phyloP scores from a whole-genome alignment of 2,888 invertebrate species.

The Sinopyrophorus schimmeli region DNA sequence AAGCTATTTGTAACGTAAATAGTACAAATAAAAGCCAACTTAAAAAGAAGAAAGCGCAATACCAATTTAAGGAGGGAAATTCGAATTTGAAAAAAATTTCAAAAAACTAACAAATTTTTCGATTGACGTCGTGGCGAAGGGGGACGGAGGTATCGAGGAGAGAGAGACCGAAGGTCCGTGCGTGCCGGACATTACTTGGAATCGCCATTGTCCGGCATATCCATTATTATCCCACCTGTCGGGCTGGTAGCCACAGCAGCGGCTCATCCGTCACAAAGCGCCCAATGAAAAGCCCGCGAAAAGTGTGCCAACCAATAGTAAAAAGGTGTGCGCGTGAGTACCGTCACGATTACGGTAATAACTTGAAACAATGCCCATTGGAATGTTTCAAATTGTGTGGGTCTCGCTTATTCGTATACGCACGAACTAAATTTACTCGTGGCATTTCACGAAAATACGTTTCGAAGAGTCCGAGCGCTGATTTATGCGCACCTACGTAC shows the following conservation, averaged over 20 bases:
- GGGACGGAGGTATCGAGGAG: too few species aligned
- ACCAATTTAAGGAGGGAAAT: too few species aligned
- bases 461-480: constrained; percentile 1
- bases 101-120: too few species aligned
- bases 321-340: constrained; percentile 52
- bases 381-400: constrained; percentile 16
- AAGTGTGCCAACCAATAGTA: constrained; percentile 51
- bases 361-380: constrained; percentile 27
- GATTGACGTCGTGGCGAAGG: too few species aligned
- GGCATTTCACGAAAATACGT: background rate
- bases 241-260: constrained; percentile 48
- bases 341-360: constrained; percentile 37
- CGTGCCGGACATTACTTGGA: constrained; percentile 39
- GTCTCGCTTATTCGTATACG: background rate
- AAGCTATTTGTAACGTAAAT: too few species aligned
- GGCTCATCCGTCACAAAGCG: constrained; percentile 50
- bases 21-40: too few species aligned
- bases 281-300: constrained; percentile 47
- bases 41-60: too few species aligned
- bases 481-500: constrained; percentile 3
- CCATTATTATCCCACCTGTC: constrained; percentile 53
- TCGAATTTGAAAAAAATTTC: too few species aligned
- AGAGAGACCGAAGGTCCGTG: background rate
- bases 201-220: constrained; percentile 49
- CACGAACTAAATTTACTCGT: constrained; percentile 8